Conservation (phyloP, 2,797 vertebrate species). For the Eidolon dupreanum region DNA sequence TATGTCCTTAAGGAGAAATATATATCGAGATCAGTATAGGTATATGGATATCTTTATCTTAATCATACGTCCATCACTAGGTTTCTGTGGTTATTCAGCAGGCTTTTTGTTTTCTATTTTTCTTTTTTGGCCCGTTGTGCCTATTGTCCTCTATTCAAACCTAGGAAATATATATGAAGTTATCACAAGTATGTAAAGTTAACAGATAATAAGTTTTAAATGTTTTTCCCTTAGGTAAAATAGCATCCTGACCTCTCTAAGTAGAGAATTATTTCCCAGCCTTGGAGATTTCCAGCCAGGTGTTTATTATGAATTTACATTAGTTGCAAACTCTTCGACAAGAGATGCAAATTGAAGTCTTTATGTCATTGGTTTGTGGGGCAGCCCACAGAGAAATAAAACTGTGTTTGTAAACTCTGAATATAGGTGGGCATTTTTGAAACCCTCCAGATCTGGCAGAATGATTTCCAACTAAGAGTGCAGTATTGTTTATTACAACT, state of each 20-base stretch:
- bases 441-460: conserved; percentile 81
- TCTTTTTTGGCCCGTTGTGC: neutral
- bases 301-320: conserved; percentile 72
- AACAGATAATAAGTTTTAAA: conserved; percentile 70
- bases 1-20: neutral
- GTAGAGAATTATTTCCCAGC: conserved; percentile 69
- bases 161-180: conserved; percentile 64
- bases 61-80: neutral
- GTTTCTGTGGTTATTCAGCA: conserved; percentile 56
- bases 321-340: conserved; percentile 59
- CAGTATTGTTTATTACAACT: conserved; percentile 88
- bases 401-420: conserved; percentile 86
- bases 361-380: conserved; percentile 53
- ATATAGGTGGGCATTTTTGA: conserved; percentile 82
- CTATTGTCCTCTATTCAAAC: conserved; percentile 43
- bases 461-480: conserved; percentile 83
- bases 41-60: neutral
- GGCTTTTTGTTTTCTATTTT: neutral
- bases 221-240: conserved; percentile 68
- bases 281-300: conserved; percentile 73
- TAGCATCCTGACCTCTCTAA: conserved; percentile 66
- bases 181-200: conserved; percentile 68
- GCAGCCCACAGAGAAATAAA: conserved; percentile 66
- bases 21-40: no score
- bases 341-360: conserved; percentile 80